Base-by-base conservation (phyloP, 2,888 invertebrate species). In the Drosophila maculinotata region DNA sequence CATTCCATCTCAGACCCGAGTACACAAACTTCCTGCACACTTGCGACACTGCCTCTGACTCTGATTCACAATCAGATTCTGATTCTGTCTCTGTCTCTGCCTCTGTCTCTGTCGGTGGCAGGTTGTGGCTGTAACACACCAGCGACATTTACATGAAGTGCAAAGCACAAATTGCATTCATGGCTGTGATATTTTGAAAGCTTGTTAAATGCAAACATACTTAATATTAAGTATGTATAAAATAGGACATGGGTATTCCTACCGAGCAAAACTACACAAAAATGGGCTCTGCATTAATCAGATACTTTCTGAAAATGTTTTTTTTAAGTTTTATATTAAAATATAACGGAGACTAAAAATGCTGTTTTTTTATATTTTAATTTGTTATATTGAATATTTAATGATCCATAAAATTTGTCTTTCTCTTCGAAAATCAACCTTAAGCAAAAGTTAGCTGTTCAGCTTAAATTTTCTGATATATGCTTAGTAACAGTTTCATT, bases 111-210 rank as follows among this genome's bases (percentile, higher is more conserved):
- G 30, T 25, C 26, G 15, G 10, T 35, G 47, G 3, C n/a, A 36
- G 41, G 41, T 51, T 48, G 23, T 44, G 35, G 44, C 35, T 23
- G 28, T 36, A 17, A 49, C 45, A 39, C 25, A 35, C 31, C 53
- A 3, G 30, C 57, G 44, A 56, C 79, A 76, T 57, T 53, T 64
- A 58, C 49, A 41, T 12, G 5, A 66, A 76, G 62, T 78, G 65
- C 75, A 71, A 66, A 60, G 56, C 54, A 62, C 59, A 66, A 72
- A 76, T 66, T 66, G 63, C 59, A 66, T 60, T 47, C 53, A 53
- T 69, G 67, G 28, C 52, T 66, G 38, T 54, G 51, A 52, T 60
- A 47, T 17, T 67, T 25, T 59, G 47, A 58, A 75, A 56, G 48
- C 20, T n/a, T 20, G 5, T 5, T 3, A 7, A 31, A 41, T 38